Base-by-base conservation (phyloP, 2,888 invertebrate genomes). In the Drosophila rellima region DNA sequence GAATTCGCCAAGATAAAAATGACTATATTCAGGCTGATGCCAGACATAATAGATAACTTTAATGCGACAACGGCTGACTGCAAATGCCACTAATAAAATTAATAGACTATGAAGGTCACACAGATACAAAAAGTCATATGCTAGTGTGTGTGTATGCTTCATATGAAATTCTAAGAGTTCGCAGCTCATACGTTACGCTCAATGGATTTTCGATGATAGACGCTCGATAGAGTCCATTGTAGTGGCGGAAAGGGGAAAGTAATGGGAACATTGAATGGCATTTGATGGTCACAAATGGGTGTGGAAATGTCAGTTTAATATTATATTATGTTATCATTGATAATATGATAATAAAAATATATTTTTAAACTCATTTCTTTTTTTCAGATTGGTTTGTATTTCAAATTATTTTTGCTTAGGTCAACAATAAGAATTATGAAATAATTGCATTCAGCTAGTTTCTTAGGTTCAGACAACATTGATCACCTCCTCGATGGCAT, bases 41-140 rank as follows among this genome's bases (percentile, higher is more conserved):
- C 33, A 47, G 47, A 35, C n/a, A 39, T 18, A 33, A 40, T 17
- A 39, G 44, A 52, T 51, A 54, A 57, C 57, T 61, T 42, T 23
- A 71, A 52, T 57, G 29, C 37, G 39, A 50, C 39, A 31, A 47
- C 15, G 47, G n/a, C 15, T 54, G 70, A 51, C 60, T 69, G 78
- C 70, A 47, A 59, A 44, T 55, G 66, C 23, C 62, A 65, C 73
- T 69, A 68, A 76, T 81, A 71, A 81, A 84, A 79, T 84, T 73
- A 81, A 81, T 84, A 84, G 79, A 78, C 76, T 76, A 61, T 66
- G 62, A 65, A 69, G 62, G 66, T 26, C 65, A 26, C 37, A 56
- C 54, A 52, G 8, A 35, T 8, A 18, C 7, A 23, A 15, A 17
- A 33, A 11, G 13, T n/a, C 10, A n/a, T n/a, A n/a, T n/a, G n/a